Evolutionary conservation across 2,888 invertebrate genomes (phyloP).

Genomic region (Aspidiotus destructor): DNA sequence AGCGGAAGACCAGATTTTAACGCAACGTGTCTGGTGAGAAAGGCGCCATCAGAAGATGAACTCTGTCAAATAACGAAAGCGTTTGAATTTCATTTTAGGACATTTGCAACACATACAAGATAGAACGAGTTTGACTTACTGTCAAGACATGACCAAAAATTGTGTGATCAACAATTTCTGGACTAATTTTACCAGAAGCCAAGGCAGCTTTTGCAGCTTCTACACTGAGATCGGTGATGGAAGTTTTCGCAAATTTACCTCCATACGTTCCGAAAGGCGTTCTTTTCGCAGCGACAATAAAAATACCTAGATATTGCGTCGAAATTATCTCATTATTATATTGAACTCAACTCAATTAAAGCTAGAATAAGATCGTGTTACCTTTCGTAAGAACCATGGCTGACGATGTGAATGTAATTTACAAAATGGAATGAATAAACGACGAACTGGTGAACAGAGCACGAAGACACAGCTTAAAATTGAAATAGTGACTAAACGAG

Average conservation of each 20-base stretch:
- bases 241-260: slow-evolving; percentile 64
- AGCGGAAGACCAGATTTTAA: slow-evolving; percentile 75
- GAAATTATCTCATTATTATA: no score
- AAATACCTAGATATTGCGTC: slow-evolving; percentile 54
- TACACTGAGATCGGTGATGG: slow-evolving; percentile 68
- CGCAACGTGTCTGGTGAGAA: slow-evolving; percentile 77
- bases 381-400: slow-evolving; percentile 6
- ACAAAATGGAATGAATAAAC: neutral
- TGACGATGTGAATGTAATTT: neutral
- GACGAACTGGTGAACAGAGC: no score
- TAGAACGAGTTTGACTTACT: slow-evolving; percentile 47
- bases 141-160: slow-evolving; percentile 80
- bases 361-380: neutral
- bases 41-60: slow-evolving; percentile 71
- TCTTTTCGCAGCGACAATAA: slow-evolving; percentile 89
- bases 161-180: slow-evolving; percentile 79
- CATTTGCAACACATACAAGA: no score
- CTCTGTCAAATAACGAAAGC: slow-evolving; percentile 45
- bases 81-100: neutral
- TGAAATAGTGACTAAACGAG: no score
- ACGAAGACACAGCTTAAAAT: no score
- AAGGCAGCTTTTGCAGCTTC: slow-evolving; percentile 70
- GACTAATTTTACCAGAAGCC: slow-evolving; percentile 65
- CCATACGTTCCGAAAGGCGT: slow-evolving; percentile 96
- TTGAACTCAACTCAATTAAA: no score